phyloP scores from a whole-genome alignment of 1,140 invertebrate species.

The Zeugodacus cucurbitae region DNA sequence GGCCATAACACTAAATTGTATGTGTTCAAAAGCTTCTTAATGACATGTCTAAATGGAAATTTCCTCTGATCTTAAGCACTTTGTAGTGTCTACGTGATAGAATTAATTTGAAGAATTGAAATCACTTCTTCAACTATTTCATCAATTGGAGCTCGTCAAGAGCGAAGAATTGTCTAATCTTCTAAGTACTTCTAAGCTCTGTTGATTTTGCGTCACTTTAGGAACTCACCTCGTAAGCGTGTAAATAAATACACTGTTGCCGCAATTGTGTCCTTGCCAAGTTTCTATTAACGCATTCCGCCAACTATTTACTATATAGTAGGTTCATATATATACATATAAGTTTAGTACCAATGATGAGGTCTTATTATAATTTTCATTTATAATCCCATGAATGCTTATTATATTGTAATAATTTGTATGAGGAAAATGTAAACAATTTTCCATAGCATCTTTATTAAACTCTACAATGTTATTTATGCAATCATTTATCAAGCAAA shows the following conservation, averaged over 20 bases:
- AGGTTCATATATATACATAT: neutral
- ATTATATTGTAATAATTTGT: neutral
- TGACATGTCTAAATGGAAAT: no score
- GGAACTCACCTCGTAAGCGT: no score
- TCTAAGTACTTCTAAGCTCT: no score
- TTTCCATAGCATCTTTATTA: neutral
- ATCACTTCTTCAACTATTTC: no score
- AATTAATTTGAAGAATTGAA: no score
- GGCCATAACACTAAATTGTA: no score
- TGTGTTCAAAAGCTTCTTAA: no score
- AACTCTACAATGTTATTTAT: neutral
- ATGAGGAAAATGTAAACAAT: neutral
- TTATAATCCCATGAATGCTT: neutral
- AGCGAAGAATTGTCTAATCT: no score
- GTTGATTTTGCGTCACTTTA: no score
- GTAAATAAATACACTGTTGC: neutral
- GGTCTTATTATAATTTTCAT: neutral
- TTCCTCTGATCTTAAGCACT: no score
- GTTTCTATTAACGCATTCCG: neutral
- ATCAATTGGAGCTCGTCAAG: no score
- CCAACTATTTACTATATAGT: neutral
- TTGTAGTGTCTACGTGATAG: no score
- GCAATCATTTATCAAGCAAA: neutral
- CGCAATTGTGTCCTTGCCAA: neutral
- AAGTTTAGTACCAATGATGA: neutral